These are phyloP conservation scores for Drosophila mercatorum DNA, from an alignment of 2,888 invertebrate genomes.

Conservation along the genomic window DNA sequence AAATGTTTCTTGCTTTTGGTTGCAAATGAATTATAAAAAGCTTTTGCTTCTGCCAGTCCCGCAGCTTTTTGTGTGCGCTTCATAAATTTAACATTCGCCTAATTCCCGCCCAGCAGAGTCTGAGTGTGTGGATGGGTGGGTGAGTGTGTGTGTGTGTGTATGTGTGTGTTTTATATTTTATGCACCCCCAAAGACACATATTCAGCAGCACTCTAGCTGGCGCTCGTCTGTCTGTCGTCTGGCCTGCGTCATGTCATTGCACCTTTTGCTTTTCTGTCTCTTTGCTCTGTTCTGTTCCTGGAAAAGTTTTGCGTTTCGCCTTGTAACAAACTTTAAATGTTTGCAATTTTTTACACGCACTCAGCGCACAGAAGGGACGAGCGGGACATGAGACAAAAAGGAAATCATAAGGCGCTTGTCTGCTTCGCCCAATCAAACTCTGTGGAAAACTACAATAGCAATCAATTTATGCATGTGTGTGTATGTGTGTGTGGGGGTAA, in stretches of 20 bases:
- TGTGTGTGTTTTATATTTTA: constrained; percentile 49
- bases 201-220: constrained; percentile 5
- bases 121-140: neutral
- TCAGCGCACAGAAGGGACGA: neutral
- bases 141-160: neutral
- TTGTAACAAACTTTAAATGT: constrained; percentile 65
- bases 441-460: constrained; percentile 33
- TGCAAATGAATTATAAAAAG: constrained; percentile 60
- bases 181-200: constrained; percentile 42
- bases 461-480: constrained; percentile 4
- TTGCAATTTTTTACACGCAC: constrained; percentile 59
- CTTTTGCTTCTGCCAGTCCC: constrained; percentile 40
- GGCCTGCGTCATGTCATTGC: constrained; percentile 45
- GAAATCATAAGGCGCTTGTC: constrained; percentile 59
- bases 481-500: neutral
- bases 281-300: neutral
- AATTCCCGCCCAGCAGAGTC: constrained; percentile 22
- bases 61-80: constrained; percentile 45
- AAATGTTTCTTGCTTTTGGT: constrained; percentile 27
- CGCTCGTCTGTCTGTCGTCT: constrained; percentile 36
- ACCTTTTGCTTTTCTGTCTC: constrained; percentile 35
- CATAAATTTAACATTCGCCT: constrained; percentile 51
- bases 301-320: constrained; percentile 37
- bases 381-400: constrained; percentile 33
- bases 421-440: constrained; percentile 35